Percentiles rank a stretch among this genome's conserved stretches.
These are phyloP conservation scores for Paedocypris sp. DNA, from an alignment of 2,113 vertebrate genomes.

Conservation along the genomic window DNA sequence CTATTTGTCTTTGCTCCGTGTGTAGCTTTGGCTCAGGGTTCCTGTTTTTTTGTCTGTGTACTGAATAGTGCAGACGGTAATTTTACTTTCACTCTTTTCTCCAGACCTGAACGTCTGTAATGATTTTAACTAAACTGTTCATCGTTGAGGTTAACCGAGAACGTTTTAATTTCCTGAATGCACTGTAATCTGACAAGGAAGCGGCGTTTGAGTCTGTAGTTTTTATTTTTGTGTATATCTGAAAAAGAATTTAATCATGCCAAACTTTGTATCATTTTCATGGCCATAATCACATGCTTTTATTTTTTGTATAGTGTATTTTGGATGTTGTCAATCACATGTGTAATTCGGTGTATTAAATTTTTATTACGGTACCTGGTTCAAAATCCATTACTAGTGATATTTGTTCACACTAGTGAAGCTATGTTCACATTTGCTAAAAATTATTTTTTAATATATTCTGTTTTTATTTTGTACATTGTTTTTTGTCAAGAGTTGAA, in stretches of 20 bases:
- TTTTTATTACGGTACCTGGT: slow-evolving; percentile 14
- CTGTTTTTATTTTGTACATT: no score
- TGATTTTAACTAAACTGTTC: no score
- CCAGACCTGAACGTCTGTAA: not conserved
- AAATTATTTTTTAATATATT: no score
- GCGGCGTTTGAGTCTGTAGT: no score
- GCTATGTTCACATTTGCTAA: no score
- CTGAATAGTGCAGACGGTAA: not conserved
- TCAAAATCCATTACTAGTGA: no score
- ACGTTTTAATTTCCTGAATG: no score
- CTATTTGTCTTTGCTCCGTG: not conserved
- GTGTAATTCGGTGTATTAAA: slow-evolving; percentile 31
- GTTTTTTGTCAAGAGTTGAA: no score
- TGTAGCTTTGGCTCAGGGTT: slow-evolving; percentile 20
- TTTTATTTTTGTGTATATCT: not conserved
- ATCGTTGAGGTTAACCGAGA: no score
- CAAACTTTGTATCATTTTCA: not conserved
- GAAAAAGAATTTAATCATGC: not conserved
- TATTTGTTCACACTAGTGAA: no score
- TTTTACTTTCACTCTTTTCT: not conserved
- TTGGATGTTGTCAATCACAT: not conserved
- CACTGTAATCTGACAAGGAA: slow-evolving; percentile 18
- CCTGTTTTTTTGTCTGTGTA: not conserved
- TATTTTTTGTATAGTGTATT: slow-evolving; percentile 17
- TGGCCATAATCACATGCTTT: slow-evolving; percentile 7